A percentile compares a stretch with the other conserved stretches of the same genome.
Conservation (phyloP, 2,113 vertebrate species). For the Otolemur garnettii region DNA sequence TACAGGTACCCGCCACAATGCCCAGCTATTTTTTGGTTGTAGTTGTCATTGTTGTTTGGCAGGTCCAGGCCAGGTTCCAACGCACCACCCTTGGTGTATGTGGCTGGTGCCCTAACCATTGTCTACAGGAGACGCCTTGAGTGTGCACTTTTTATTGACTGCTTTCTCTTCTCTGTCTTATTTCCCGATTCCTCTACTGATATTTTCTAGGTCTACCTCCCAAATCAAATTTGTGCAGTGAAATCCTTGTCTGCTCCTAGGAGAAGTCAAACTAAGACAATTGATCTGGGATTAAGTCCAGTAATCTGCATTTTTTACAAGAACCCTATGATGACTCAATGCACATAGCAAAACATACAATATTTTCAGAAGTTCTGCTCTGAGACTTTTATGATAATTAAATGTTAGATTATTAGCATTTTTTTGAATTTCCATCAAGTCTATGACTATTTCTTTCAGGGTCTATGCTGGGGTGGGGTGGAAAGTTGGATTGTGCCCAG, state of each 20-base stretch:
- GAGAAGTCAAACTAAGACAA: constrained; percentile 4
- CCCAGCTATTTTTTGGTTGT: too few relatives aligned
- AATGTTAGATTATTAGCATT: constrained; percentile 16
- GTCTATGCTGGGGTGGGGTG: neutral
- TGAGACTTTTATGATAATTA: constrained; percentile 44
- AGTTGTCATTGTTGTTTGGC: too few relatives aligned
- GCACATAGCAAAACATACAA: neutral
- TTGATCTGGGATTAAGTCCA: neutral
- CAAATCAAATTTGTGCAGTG: constrained; percentile 11
- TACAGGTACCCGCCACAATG: too few relatives aligned
- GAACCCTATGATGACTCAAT: constrained; percentile 27
- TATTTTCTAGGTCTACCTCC: constrained; percentile 29
- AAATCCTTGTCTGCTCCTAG: constrained; percentile 44
- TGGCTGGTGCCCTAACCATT: too few relatives aligned
- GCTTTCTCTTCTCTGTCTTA: neutral
- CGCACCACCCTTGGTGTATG: too few relatives aligned
- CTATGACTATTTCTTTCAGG: constrained; percentile 36
- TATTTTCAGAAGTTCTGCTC: neutral
- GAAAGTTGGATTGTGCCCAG: neutral
- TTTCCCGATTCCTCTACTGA: neutral
- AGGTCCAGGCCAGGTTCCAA: too few relatives aligned
- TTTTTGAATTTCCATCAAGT: constrained; percentile 16
- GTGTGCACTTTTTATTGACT: neutral
- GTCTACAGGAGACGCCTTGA: neutral
- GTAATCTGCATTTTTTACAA: constrained; percentile 39